Percentiles rank a stretch among this genome's conserved stretches.
Conservation (phyloP, 2,888 invertebrate species). For the Eupeodes luniger region DNA sequence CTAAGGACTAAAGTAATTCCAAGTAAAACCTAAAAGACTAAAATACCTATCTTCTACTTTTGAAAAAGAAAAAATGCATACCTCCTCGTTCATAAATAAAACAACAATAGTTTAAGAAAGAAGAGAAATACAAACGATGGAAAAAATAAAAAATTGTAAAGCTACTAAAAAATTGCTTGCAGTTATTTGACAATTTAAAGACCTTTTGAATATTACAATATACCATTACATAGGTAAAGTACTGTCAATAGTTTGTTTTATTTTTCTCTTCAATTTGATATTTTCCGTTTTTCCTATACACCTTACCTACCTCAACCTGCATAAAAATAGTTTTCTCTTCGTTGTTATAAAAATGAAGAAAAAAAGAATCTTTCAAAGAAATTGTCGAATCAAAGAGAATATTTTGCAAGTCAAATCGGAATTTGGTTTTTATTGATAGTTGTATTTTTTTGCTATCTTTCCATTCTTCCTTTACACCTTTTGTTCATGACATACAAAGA, state of each 20-base stretch:
- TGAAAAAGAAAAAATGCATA: no score
- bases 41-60: no score
- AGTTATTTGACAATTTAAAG: neutral
- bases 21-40: no score
- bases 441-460: constrained; percentile 27
- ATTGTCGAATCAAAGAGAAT: constrained; percentile 54
- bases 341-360: constrained; percentile 6
- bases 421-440: constrained; percentile 63
- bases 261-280: neutral
- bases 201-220: neutral
- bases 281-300: neutral
- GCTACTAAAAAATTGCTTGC: neutral
- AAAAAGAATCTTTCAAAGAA: constrained; percentile 37
- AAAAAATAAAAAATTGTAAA: neutral
- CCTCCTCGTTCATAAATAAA: no score
- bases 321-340: neutral
- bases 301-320: no score
- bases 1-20: no score
- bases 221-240: no score
- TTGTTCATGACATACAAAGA: neutral
- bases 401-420: constrained; percentile 72
- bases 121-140: neutral
- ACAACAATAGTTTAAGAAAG: no score
- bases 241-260: neutral
- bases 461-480: neutral